phyloP scores from a whole-genome alignment of 2,888 invertebrate species.

The Yponomeuta sedellus region DNA sequence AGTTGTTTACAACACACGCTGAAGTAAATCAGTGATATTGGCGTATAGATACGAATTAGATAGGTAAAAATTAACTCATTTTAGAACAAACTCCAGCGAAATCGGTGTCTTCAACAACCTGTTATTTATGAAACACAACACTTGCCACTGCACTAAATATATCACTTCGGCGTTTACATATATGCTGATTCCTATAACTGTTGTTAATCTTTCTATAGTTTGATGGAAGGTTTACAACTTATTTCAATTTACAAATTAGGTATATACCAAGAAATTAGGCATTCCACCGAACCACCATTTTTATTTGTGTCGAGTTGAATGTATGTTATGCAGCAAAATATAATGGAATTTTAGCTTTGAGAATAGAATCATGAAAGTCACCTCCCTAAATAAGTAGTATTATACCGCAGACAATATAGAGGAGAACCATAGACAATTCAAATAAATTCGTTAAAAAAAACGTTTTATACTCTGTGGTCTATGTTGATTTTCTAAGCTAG shows the following conservation, averaged over 20 bases:
- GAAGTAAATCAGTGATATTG: not conserved
- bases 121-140: slow-evolving; percentile 71
- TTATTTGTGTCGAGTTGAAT: slow-evolving; percentile 58
- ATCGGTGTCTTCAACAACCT: slow-evolving; percentile 74
- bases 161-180: slow-evolving; percentile 44
- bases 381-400: slow-evolving; percentile 33
- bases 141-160: slow-evolving; percentile 50
- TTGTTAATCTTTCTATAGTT: slow-evolving; percentile 32
- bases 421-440: slow-evolving; percentile 4
- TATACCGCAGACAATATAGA: slow-evolving; percentile 37
- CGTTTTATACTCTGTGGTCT: no score
- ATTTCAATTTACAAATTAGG: slow-evolving; percentile 49
- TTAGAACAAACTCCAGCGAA: slow-evolving; percentile 21
- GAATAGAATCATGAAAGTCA: not conserved
- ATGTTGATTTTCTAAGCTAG: no score
- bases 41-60: not conserved
- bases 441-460: not conserved
- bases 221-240: slow-evolving; percentile 31
- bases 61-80: slow-evolving; percentile 6
- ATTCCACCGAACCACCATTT: slow-evolving; percentile 67
- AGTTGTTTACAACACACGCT: not conserved
- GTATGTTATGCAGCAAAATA: not conserved
- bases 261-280: slow-evolving; percentile 47
- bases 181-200: slow-evolving; percentile 37
- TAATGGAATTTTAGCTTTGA: not conserved